Percentiles rank a stretch among this genome's conserved stretches.
phyloP scores from a whole-genome alignment of 2,888 invertebrate genomes.

The Stenolophus ochropezus region DNA sequence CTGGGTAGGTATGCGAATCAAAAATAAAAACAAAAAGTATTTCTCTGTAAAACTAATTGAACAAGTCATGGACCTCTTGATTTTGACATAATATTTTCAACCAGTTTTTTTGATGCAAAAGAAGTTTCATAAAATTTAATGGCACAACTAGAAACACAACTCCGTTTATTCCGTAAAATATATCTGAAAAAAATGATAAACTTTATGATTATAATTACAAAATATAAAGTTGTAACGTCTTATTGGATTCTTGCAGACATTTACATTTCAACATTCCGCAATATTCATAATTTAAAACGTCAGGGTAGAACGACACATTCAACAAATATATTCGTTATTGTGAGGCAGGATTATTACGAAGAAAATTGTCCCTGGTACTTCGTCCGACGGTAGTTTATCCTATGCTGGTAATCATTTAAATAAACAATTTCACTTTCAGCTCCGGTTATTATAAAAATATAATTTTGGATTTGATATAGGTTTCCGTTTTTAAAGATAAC shows the following conservation, averaged over 20 bases:
- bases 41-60: neutral
- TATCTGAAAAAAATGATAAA: conserved; percentile 19
- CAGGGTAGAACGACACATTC: neutral
- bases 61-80: neutral
- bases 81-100: neutral
- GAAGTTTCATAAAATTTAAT: conserved; percentile 27
- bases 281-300: conserved; percentile 37
- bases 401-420: too few species aligned
- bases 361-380: neutral
- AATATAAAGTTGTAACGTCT: conserved; percentile 19
- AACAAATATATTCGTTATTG: conserved; percentile 44
- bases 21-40: too few species aligned
- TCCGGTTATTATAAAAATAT: too few species aligned
- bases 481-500: too few species aligned
- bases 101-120: neutral
- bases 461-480: too few species aligned
- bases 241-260: neutral
- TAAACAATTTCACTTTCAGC: too few species aligned
- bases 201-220: conserved; percentile 37
- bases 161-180: conserved; percentile 20
- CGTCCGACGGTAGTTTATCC: neutral
- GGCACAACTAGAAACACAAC: conserved; percentile 12
- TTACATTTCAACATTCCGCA: conserved; percentile 15
- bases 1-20: too few species aligned
- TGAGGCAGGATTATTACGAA: neutral